These are phyloP conservation scores for Linnaemya tessellans DNA, from an alignment of 2,888 invertebrate genomes.

Conservation along the genomic window DNA sequence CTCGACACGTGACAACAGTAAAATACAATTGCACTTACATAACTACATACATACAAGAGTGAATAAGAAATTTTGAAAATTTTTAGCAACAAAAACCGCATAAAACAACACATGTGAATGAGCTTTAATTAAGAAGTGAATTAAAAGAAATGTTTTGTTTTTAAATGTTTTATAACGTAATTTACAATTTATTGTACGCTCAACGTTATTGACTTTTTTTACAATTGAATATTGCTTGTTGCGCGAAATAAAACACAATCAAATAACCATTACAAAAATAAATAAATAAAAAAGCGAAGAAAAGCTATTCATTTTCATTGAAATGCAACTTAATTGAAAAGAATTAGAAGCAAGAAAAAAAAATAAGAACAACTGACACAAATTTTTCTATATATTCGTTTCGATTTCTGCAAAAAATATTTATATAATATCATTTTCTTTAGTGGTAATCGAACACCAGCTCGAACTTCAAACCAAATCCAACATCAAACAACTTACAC, in stretches of 20 bases:
- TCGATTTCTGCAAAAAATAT: neutral
- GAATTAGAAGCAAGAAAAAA: neutral
- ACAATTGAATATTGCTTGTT: constrained; percentile 55
- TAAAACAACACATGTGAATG: constrained; percentile 26
- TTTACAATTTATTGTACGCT: constrained; percentile 53
- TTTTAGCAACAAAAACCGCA: neutral
- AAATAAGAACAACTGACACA: constrained; percentile 3
- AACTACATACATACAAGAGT: neutral
- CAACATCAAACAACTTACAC: constrained; percentile 14
- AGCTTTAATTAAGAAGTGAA: constrained; percentile 52
- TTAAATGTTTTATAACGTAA: constrained; percentile 53
- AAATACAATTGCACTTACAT: neutral
- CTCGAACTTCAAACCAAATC: constrained; percentile 7
- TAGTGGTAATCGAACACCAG: neutral
- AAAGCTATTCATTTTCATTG: constrained; percentile 45
- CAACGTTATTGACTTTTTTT: constrained; percentile 59
- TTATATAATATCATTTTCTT: neutral
- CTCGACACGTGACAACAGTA: neutral
- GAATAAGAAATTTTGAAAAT: neutral
- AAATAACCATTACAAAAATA: constrained; percentile 28
- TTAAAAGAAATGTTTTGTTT: constrained; percentile 24
- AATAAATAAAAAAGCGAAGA: constrained; percentile 12
- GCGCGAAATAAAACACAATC: constrained; percentile 15
- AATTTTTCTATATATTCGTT: neutral
- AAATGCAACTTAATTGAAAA: constrained; percentile 32